Evolutionary conservation across 2,113 vertebrate species (phyloP).

Genomic region (Centropristis striata): DNA sequence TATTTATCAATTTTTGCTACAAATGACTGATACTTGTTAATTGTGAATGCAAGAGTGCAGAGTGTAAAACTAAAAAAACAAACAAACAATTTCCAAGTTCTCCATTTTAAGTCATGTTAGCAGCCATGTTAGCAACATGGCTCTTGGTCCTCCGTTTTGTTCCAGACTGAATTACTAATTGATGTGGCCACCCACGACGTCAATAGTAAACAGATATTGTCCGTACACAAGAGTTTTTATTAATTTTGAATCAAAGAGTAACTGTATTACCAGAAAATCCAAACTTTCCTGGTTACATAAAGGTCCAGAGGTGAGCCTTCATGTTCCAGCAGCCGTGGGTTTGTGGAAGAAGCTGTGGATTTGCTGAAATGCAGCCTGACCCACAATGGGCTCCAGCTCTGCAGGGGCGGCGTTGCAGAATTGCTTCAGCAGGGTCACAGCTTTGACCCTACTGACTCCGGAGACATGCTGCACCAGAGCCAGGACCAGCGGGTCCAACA

Average conservation of each 20-base stretch:
- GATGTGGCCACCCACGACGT: too few species aligned
- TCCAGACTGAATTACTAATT: too few species aligned
- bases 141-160: too few species aligned
- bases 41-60: background rate
- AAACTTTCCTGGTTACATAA: too few species aligned
- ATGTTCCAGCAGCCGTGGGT: background rate
- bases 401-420: slow-evolving; percentile 84
- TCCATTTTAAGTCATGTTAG: too few species aligned
- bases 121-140: too few species aligned
- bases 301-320: background rate
- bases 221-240: too few species aligned
- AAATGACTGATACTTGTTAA: background rate
- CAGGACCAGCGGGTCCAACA: slow-evolving; percentile 84
- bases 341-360: slow-evolving; percentile 88
- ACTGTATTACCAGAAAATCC: too few species aligned
- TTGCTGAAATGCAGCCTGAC: slow-evolving; percentile 84
- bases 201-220: too few species aligned
- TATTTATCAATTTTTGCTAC: background rate
- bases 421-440: slow-evolving; percentile 86
- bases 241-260: too few species aligned
- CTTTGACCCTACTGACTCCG: slow-evolving; percentile 91
- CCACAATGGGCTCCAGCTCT: slow-evolving; percentile 88
- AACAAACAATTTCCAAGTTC: too few species aligned
- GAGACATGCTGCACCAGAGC: slow-evolving; percentile 88
- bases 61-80: background rate